These are phyloP conservation scores for Orcinus orca DNA, from an alignment of 2,113 vertebrate genomes.

Conservation along the genomic window DNA sequence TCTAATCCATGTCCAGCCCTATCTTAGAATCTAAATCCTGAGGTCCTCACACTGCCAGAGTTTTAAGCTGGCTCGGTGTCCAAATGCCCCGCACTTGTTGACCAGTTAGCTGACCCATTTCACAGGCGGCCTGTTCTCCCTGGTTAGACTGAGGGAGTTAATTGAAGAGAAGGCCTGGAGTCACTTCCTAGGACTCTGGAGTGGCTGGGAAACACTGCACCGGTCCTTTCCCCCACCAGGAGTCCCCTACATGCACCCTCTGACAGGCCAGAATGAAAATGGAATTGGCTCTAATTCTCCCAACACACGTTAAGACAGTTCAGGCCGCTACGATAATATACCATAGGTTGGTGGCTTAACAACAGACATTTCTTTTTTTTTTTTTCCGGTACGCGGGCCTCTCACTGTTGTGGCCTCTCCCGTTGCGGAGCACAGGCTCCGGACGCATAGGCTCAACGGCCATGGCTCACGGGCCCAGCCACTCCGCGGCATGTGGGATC, in stretches of 20 bases:
- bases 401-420: too few species aligned
- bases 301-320: neutral
- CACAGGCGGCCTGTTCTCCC: neutral
- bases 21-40: neutral
- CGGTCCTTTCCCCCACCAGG: neutral
- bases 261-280: neutral
- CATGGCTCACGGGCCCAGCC: too few species aligned
- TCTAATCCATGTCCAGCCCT: neutral
- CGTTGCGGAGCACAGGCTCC: too few species aligned
- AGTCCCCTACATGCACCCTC: neutral
- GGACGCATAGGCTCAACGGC: too few species aligned
- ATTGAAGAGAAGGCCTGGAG: neutral
- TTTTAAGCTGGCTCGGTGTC: neutral
- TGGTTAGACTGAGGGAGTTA: neutral
- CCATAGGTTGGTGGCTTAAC: neutral
- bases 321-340: neutral
- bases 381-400: fast-evolving
- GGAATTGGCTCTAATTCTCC: neutral
- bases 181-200: neutral
- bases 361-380: neutral
- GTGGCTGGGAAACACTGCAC: neutral
- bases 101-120: neutral
- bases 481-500: too few species aligned
- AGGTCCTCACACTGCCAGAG: neutral
- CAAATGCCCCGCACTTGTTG: too few species aligned